Percentiles rank a stretch among this genome's conserved stretches.
phyloP scores from a whole-genome alignment of 2,888 invertebrate species.

The Tenthredo scrophulariae region DNA sequence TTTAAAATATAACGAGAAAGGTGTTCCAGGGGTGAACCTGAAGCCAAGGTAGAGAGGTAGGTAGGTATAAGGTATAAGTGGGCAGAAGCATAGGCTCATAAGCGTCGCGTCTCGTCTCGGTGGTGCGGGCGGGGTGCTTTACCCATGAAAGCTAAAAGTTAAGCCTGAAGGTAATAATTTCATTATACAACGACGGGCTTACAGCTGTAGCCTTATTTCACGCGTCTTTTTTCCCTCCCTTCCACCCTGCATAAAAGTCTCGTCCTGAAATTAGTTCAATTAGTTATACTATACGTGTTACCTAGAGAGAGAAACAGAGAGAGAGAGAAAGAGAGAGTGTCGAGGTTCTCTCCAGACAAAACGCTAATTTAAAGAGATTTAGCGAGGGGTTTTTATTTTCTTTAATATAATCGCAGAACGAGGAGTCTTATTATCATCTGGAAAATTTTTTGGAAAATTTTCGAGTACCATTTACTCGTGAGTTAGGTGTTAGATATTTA shows the following conservation, averaged over 20 bases:
- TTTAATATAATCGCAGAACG: background rate
- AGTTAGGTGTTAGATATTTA: background rate
- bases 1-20: background rate
- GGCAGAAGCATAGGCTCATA: background rate
- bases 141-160: constrained; percentile 31
- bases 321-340: background rate
- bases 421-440: background rate
- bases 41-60: background rate
- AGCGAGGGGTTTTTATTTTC: background rate
- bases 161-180: constrained; percentile 38
- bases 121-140: background rate
- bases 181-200: constrained; percentile 40
- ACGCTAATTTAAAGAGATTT: background rate
- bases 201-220: constrained; percentile 34
- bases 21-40: background rate
- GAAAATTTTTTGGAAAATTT: background rate
- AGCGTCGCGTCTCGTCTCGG: background rate
- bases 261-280: constrained; percentile 38
- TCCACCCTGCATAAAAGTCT: background rate
- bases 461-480: background rate
- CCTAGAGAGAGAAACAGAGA: background rate
- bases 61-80: constrained; percentile 1
- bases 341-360: background rate
- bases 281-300: constrained; percentile 14
- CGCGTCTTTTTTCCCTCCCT: background rate